Base-by-base conservation (phyloP, 2,113 vertebrate species). In the Corydoras sp. region DNA sequence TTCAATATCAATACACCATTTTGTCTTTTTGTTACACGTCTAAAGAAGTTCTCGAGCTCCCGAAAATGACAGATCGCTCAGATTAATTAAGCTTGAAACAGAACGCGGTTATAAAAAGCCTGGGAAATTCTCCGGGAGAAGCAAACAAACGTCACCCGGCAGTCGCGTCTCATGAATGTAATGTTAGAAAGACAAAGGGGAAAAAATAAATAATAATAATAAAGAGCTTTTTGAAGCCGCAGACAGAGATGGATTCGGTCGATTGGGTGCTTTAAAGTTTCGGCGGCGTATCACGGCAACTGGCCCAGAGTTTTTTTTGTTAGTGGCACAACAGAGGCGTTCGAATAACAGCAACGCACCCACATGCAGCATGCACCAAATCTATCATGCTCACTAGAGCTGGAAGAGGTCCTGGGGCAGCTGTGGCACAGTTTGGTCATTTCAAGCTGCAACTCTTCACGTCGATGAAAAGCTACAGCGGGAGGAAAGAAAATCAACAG, bases 71-170 rank as follows among this genome's bases (percentile, higher is more conserved):
- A 32, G 43, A 58, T 75, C 60, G 59, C 77, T 63, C 18, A n/a
- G 12, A 55, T 29, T 48, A 55, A 62, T 54, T 71, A n/a, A 13
- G 72, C 68, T 64, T 8, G 68, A 76, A 77, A 77, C 81, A 74
- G 77, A 79, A 81, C 75, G 73, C 14, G 7, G 67, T 50, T 18
- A 68, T 74, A 74, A 77, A 43, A 43, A 43, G 35, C 76, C 76
- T 72, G 30, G 10, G 15, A 63, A 48, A n/a, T 31, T 29, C 51
- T 63, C 35, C 5, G 10, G 74, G 71, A 76, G 62, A 11, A 68
- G 49, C 69, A 24, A 24, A 24, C 18, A 24, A 24, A 24, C 18
- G 18, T 24, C 18, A 68, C 54, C 79, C 71, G 61, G 76, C 66
- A 78, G 71, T 60, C 48, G 10, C 65, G 59, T 65, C 24, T 79